Conservation (phyloP, 2,888 invertebrate genomes). For the Melipona bicolor region DNA sequence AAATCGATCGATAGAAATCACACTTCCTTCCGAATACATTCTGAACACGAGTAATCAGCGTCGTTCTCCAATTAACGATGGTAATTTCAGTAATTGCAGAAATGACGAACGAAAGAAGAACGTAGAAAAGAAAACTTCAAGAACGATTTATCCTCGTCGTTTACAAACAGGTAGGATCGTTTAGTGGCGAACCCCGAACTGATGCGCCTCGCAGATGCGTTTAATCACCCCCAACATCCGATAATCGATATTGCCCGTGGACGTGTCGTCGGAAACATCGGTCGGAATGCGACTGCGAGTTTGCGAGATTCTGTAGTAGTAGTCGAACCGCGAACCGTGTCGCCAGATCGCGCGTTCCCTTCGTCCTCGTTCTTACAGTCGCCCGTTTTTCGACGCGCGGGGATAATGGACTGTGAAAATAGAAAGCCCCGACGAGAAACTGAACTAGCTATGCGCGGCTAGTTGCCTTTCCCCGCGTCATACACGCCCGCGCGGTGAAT, state of each 20-base stretch:
- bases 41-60: slow-evolving; percentile 4
- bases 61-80: background rate
- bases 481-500: background rate
- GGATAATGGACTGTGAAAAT: slow-evolving; percentile 24
- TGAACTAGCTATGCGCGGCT: background rate
- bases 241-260: slow-evolving; percentile 54
- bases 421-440: background rate
- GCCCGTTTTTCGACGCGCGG: background rate
- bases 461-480: background rate
- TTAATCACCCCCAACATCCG: slow-evolving; percentile 58
- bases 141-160: slow-evolving; percentile 32
- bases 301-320: slow-evolving; percentile 4
- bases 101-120: background rate
- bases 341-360: background rate
- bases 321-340: background rate
- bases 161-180: slow-evolving; percentile 37
- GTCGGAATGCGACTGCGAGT: slow-evolving; percentile 42
- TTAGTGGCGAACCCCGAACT: slow-evolving; percentile 17
- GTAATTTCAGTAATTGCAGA: no score
- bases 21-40: background rate
- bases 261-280: slow-evolving; percentile 38
- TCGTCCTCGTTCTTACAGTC: slow-evolving; percentile 4
- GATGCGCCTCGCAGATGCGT: slow-evolving; percentile 54
- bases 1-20: slow-evolving; percentile 22
- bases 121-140: background rate